Evolutionary conservation across 2,888 invertebrate species (phyloP).

Genomic region (Hermaeophaga mercurialis): DNA sequence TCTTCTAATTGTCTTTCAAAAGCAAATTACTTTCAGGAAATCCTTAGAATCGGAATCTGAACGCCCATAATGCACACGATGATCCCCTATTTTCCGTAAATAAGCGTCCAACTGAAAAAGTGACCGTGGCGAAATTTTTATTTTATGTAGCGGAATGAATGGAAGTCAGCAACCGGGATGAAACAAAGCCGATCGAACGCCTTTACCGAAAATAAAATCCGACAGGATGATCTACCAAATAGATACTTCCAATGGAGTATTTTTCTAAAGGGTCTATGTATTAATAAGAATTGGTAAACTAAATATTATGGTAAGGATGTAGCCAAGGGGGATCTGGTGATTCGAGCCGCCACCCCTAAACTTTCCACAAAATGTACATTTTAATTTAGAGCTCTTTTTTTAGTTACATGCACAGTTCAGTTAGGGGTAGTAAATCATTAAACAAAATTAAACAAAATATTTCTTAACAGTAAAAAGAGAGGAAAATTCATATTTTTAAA

Average conservation of each 20-base stretch:
- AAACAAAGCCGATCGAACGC: constrained; percentile 33
- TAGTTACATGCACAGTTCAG: too few species aligned
- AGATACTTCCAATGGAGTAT: constrained; percentile 1
- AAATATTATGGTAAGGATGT: too few species aligned
- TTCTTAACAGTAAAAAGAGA: too few species aligned
- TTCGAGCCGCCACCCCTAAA: too few species aligned
- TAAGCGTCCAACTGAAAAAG: constrained; percentile 46
- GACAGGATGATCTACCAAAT: constrained; percentile 16
- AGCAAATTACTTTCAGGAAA: constrained; percentile 27
- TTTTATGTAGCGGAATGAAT: constrained; percentile 51
- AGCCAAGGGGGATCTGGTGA: too few species aligned
- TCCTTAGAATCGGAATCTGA: constrained; percentile 20
- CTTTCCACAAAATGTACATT: too few species aligned
- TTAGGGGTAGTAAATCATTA: too few species aligned
- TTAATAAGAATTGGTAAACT: too few species aligned
- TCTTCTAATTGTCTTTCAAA: too few species aligned
- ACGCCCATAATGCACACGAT: constrained; percentile 43
- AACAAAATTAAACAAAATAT: too few species aligned
- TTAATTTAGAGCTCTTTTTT: too few species aligned
- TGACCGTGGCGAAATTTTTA: constrained; percentile 50
- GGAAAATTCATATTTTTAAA: too few species aligned
- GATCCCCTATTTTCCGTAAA: constrained; percentile 33
- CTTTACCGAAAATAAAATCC: constrained; percentile 16
- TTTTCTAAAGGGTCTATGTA: not conserved
- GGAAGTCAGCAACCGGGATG: constrained; percentile 38